These are phyloP conservation scores for Lasiommata megera DNA, from an alignment of 2,888 invertebrate species.

Conservation along the genomic window DNA sequence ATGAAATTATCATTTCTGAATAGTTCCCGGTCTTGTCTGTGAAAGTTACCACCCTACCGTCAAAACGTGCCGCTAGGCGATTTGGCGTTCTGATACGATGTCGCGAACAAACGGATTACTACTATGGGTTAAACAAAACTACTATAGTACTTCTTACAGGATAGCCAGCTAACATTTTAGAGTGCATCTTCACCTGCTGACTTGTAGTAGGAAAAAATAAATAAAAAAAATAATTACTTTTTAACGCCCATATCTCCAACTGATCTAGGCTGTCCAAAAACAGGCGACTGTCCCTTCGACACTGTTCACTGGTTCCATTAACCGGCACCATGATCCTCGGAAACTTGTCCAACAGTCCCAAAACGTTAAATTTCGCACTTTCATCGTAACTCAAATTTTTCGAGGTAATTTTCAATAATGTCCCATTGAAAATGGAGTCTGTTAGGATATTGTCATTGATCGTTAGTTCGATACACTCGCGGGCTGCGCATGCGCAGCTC, in stretches of 20 bases:
- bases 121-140: no score
- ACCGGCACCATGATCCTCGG: conserved; percentile 69
- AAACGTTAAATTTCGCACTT: conserved; percentile 52
- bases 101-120: no score
- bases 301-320: conserved; percentile 70
- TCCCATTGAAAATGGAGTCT: conserved; percentile 58
- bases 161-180: no score
- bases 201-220: no score
- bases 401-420: conserved; percentile 52
- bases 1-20: no score
- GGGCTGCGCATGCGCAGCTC: conserved; percentile 44
- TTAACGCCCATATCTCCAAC: conserved; percentile 77
- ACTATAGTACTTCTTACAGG: no score
- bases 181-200: no score
- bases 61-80: no score
- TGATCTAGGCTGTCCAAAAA: conserved; percentile 62
- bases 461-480: conserved; percentile 72
- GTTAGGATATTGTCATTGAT: conserved; percentile 54
- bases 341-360: conserved; percentile 65
- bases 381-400: conserved; percentile 54
- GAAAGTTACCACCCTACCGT: no score
- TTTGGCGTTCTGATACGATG: no score
- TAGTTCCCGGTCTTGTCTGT: no score
- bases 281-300: conserved; percentile 63
- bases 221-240: conserved; percentile 70